Percentiles rank a stretch among this genome's conserved stretches.
These are phyloP conservation scores for Pteronotus mesoamericanus DNA, from an alignment of 2,797 vertebrate genomes.

Conservation along the genomic window DNA sequence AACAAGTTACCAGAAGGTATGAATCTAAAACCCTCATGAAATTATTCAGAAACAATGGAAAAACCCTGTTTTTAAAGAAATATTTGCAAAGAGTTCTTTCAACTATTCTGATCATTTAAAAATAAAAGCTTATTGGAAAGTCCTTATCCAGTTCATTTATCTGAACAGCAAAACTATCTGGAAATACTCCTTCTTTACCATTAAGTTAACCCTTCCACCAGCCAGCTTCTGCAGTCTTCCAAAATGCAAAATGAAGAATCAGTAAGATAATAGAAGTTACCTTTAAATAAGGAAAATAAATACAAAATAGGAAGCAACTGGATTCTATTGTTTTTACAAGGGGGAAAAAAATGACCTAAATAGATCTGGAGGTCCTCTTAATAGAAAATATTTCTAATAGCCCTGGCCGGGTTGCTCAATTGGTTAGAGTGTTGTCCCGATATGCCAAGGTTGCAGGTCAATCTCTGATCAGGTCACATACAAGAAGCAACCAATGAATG, in stretches of 20 bases:
- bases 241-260: conserved; percentile 61
- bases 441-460: background rate
- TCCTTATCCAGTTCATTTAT: conserved; percentile 91
- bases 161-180: conserved; percentile 91
- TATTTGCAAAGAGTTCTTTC: conserved; percentile 62
- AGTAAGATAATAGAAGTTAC: background rate
- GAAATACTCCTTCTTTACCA: conserved; percentile 93
- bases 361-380: background rate
- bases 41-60: background rate
- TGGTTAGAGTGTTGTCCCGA: background rate
- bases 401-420: background rate
- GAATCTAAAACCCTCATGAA: background rate
- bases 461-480: background rate
- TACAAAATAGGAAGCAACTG: background rate
- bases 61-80: background rate
- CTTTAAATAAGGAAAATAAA: background rate
- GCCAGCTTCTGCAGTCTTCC: conserved; percentile 95
- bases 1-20: background rate
- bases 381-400: background rate
- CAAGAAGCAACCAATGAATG: background rate
- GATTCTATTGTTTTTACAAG: conserved; percentile 23
- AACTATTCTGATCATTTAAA: conserved; percentile 14
- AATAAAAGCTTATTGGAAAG: conserved; percentile 83
- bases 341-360: background rate
- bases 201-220: conserved; percentile 95